Conservation (phyloP, 2,113 vertebrate species). For the Macquaria australasica region DNA sequence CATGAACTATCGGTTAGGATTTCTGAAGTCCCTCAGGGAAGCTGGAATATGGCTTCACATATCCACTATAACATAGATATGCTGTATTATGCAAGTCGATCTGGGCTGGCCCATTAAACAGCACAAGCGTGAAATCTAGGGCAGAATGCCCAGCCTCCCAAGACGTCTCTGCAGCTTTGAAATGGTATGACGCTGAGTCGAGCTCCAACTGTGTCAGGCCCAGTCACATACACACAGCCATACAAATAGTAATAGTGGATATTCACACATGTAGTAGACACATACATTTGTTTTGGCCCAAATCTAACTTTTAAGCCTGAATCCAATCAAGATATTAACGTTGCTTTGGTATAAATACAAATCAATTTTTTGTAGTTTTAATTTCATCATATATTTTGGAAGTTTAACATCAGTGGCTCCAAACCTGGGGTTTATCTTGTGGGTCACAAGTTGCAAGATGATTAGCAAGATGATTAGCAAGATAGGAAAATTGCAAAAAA, state of each 20-base stretch:
- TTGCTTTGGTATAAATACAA: neutral
- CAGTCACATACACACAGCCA: slow-evolving; percentile 27
- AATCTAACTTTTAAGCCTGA: neutral
- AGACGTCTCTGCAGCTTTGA: slow-evolving; percentile 69
- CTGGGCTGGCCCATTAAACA: slow-evolving; percentile 74
- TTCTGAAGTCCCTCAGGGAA: slow-evolving; percentile 30
- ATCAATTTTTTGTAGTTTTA: neutral
- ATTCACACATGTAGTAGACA: neutral
- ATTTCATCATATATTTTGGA: neutral
- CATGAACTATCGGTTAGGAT: neutral
- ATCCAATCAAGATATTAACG: neutral
- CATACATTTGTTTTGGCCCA: neutral
- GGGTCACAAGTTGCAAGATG: neutral
- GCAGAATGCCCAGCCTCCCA: slow-evolving; percentile 70
- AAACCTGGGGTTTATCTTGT: neutral
- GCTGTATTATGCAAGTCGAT: slow-evolving; percentile 75
- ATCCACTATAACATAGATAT: slow-evolving; percentile 69
- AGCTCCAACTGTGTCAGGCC: slow-evolving; percentile 56
- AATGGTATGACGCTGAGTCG: slow-evolving; percentile 54
- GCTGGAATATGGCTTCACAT: slow-evolving; percentile 49
- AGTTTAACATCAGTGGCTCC: neutral
- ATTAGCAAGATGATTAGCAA: neutral
- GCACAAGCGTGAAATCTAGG: slow-evolving; percentile 79
- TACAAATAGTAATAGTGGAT: slow-evolving; percentile 29
- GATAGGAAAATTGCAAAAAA: no score